phyloP scores from a whole-genome alignment of 1,140 invertebrate genomes.

The Berghia stephanieae region DNA sequence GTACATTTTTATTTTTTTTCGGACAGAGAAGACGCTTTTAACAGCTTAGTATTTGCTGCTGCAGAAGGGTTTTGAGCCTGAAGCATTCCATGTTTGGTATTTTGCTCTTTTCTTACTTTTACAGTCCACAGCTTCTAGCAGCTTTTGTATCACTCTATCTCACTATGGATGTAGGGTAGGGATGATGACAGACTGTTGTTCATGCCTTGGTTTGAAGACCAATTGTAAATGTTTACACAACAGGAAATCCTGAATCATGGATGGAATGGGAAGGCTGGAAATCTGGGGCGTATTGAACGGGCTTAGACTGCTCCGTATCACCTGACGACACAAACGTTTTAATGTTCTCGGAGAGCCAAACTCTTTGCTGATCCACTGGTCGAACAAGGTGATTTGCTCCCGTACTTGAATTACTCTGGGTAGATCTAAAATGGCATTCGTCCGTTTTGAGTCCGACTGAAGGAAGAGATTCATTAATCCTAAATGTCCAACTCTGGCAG shows the following conservation, averaged over 20 bases:
- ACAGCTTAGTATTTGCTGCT: no score
- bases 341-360: background rate
- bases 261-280: background rate
- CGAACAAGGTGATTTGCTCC: background rate
- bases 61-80: no score
- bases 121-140: no score
- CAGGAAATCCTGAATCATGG: conserved; percentile 22
- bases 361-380: conserved; percentile 18
- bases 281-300: background rate
- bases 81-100: no score
- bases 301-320: conserved; percentile 4
- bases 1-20: no score
- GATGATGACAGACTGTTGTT: no score
- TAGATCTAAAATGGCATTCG: conserved; percentile 2
- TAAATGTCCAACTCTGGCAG: conserved; percentile 9
- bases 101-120: no score
- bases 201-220: no score
- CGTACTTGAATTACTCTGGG: background rate
- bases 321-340: conserved; percentile 20
- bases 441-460: conserved; percentile 5
- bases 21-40: no score
- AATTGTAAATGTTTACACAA: conserved; percentile 18
- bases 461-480: background rate
- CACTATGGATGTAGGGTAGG: no score
- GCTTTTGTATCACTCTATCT: no score